Conservation (phyloP, 1,140 invertebrate species). For the Drosophila simulans region DNA sequence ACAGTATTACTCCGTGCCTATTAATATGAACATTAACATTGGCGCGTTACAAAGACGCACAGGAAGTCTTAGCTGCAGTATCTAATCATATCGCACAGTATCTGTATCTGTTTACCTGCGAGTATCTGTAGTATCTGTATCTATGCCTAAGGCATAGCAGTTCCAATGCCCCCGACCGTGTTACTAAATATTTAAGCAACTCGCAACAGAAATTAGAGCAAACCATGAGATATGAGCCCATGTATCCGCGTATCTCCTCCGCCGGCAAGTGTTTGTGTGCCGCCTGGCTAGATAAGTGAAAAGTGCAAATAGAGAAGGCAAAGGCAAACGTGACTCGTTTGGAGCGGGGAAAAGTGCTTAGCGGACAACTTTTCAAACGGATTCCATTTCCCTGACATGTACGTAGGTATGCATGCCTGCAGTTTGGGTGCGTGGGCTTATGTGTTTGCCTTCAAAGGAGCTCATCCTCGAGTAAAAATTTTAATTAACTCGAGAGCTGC, state of each 20-base stretch:
- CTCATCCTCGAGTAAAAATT: constrained; percentile 17
- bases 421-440: constrained; percentile 11
- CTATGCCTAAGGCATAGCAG: constrained; percentile 11
- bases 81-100: constrained; percentile 69
- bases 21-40: constrained; percentile 71
- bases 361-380: constrained; percentile 41
- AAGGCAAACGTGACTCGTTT: constrained; percentile 58
- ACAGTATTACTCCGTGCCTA: constrained; percentile 24
- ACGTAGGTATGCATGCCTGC: not conserved
- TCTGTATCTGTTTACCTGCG: constrained; percentile 21
- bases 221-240: constrained; percentile 54
- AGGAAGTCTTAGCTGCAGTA: constrained; percentile 62
- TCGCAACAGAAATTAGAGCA: constrained; percentile 73
- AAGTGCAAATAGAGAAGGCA: constrained; percentile 71
- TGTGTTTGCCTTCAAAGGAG: constrained; percentile 16
- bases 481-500: constrained; percentile 40
- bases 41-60: constrained; percentile 46
- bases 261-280: constrained; percentile 8
- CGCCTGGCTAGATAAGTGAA: constrained; percentile 62
- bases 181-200: constrained; percentile 82
- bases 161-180: constrained; percentile 39
- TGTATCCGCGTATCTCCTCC: constrained; percentile 23
- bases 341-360: constrained; percentile 38
- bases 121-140: constrained; percentile 5
- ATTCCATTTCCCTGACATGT: constrained; percentile 17